phyloP scores from a whole-genome alignment of 2,888 invertebrate species.

The Camponotus fellah region DNA sequence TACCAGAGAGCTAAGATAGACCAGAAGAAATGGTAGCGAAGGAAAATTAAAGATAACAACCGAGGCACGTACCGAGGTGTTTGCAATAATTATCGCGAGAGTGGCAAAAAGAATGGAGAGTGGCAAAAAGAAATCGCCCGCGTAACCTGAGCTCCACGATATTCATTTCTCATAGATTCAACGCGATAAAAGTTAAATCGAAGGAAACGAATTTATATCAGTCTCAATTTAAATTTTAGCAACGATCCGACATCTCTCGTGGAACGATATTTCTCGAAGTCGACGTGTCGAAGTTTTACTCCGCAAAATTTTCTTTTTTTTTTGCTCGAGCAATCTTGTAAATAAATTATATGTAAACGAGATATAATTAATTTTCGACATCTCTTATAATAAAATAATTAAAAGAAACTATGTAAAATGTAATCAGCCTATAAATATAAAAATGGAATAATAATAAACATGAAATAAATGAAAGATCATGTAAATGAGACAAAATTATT shows the following conservation, averaged over 20 bases:
- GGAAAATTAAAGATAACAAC: slow-evolving; percentile 54
- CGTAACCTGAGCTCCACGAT: slow-evolving; percentile 27
- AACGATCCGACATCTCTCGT: neutral
- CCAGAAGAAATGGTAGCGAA: slow-evolving; percentile 42
- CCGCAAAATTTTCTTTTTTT: neutral
- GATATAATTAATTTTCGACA: too few relatives aligned
- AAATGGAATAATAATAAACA: neutral
- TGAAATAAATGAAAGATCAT: neutral
- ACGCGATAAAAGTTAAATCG: slow-evolving; percentile 41
- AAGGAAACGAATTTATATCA: slow-evolving; percentile 33
- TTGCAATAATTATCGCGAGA: slow-evolving; percentile 45
- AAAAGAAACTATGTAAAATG: too few relatives aligned
- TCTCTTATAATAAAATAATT: too few relatives aligned
- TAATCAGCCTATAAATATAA: too few relatives aligned
- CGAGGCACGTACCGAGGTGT: slow-evolving; percentile 31
- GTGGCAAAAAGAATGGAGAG: neutral
- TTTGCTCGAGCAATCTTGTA: neutral
- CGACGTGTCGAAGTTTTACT: slow-evolving; percentile 20
- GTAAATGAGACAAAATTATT: neutral
- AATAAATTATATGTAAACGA: too few relatives aligned
- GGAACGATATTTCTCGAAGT: neutral
- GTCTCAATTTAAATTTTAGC: slow-evolving; percentile 33
- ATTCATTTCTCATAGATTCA: slow-evolving; percentile 26
- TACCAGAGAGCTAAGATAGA: slow-evolving; percentile 32
- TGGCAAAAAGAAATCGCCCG: slow-evolving; percentile 18